phyloP scores from a whole-genome alignment of 2,888 invertebrate species.

The Ichneumoninae sp. region DNA sequence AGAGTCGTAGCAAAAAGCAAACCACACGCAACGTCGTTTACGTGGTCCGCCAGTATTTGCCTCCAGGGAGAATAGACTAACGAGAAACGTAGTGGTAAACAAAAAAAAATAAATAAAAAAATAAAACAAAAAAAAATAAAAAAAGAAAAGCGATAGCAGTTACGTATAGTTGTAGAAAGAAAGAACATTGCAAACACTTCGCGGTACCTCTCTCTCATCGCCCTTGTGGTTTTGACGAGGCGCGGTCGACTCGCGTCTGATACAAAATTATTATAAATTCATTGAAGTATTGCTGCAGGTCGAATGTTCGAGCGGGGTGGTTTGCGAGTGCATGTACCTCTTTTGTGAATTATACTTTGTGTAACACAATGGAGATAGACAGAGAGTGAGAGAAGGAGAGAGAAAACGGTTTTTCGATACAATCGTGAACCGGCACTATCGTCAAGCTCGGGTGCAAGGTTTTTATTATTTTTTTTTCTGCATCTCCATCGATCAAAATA shows the following conservation, averaged over 20 bases:
- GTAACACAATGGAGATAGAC: constrained; percentile 24
- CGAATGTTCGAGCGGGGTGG: constrained; percentile 42
- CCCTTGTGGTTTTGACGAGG: constrained; percentile 1
- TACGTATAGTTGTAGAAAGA: constrained; percentile 41
- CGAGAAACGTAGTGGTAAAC: constrained; percentile 45
- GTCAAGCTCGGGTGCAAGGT: constrained; percentile 43
- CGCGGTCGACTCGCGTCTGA: constrained; percentile 11
- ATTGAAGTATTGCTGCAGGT: constrained; percentile 48
- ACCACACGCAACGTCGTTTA: constrained; percentile 50
- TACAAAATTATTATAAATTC: constrained; percentile 20
- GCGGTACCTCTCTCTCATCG: constrained; percentile 37
- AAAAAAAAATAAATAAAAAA: constrained; percentile 16
- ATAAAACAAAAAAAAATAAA: background rate
- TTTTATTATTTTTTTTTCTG: background rate
- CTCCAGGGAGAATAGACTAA: constrained; percentile 62
- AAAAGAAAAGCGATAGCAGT: constrained; percentile 37
- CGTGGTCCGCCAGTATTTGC: constrained; percentile 65
- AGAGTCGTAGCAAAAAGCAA: constrained; percentile 47
- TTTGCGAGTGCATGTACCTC: constrained; percentile 24
- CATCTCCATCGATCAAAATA: background rate
- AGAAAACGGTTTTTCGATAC: constrained; percentile 47
- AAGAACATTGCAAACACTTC: constrained; percentile 42
- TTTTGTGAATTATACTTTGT: constrained; percentile 30
- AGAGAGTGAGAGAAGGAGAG: background rate
- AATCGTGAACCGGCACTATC: constrained; percentile 48